Evolutionary conservation across 1,140 invertebrate genomes (phyloP).

Genomic region (Plectrocnemia conspersa): DNA sequence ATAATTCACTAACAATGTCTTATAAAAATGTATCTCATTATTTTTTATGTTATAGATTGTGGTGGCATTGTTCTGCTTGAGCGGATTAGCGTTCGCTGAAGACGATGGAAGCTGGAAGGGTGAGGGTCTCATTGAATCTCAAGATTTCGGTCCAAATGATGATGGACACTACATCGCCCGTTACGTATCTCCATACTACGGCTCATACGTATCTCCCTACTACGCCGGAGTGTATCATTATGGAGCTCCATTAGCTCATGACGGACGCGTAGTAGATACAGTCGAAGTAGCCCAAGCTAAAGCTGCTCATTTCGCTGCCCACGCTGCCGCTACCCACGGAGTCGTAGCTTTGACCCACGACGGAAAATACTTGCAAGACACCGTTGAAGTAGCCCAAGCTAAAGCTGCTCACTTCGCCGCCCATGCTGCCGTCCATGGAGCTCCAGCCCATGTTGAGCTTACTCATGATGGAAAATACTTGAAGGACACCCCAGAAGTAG

Average conservation of each 20-base stretch:
- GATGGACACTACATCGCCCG: neutral
- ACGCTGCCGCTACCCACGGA: neutral
- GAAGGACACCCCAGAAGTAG: constrained; percentile 40
- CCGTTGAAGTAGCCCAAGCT: constrained; percentile 15
- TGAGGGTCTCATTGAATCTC: constrained; percentile 29
- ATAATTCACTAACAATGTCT: neutral
- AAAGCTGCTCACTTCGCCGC: constrained; percentile 18
- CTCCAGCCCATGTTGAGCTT: constrained; percentile 44
- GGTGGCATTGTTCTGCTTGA: constrained; percentile 7
- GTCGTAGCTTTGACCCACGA: constrained; percentile 8
- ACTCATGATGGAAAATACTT: constrained; percentile 46
- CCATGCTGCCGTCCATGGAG: constrained; percentile 1
- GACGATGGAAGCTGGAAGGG: constrained; percentile 29
- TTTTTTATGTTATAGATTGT: neutral
- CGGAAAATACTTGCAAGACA: constrained; percentile 10
- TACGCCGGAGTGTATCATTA: constrained; percentile 37
- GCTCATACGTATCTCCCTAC: neutral
- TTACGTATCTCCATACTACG: constrained; percentile 5
- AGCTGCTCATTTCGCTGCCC: constrained; percentile 43
- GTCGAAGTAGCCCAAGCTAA: constrained; percentile 48
- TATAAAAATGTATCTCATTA: neutral
- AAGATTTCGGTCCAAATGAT: constrained; percentile 16
- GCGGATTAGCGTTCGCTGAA: constrained; percentile 7
- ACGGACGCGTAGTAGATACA: constrained; percentile 45
- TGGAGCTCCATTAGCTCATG: constrained; percentile 35